Conservation (phyloP, 2,888 invertebrate species). For the Synergus itoensis region DNA sequence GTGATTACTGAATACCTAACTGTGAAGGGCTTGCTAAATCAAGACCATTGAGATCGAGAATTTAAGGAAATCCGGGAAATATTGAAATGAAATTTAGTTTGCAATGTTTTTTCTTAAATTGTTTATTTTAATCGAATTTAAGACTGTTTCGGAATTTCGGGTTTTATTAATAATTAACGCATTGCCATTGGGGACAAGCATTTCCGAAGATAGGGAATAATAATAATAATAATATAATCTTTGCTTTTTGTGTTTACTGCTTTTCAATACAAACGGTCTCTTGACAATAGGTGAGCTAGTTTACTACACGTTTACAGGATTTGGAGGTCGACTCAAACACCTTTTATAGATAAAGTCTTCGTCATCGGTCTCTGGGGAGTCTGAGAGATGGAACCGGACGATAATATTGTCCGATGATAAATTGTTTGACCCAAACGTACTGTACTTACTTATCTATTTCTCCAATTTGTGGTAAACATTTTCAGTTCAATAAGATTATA, state of each 20-base stretch:
- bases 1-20: background rate
- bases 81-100: background rate
- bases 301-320: background rate
- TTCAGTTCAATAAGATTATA: background rate
- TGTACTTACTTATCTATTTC: background rate
- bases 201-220: background rate
- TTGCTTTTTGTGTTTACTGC: background rate
- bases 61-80: background rate
- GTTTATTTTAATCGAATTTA: too few relatives aligned
- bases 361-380: background rate
- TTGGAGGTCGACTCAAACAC: background rate
- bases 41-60: background rate
- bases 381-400: background rate
- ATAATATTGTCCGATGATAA: background rate
- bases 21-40: constrained; percentile 17
- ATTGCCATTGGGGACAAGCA: background rate
- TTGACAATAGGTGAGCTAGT: background rate
- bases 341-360: background rate
- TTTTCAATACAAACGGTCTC: background rate
- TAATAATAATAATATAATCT: too few relatives aligned
- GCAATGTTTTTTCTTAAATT: background rate
- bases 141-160: background rate
- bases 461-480: background rate
- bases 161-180: background rate
- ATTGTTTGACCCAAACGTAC: background rate